A percentile compares a stretch with the other conserved stretches of the same genome.
Evolutionary conservation across 2,797 vertebrate genomes (phyloP).

Genomic region (Hyperoplus lanceolatus): DNA sequence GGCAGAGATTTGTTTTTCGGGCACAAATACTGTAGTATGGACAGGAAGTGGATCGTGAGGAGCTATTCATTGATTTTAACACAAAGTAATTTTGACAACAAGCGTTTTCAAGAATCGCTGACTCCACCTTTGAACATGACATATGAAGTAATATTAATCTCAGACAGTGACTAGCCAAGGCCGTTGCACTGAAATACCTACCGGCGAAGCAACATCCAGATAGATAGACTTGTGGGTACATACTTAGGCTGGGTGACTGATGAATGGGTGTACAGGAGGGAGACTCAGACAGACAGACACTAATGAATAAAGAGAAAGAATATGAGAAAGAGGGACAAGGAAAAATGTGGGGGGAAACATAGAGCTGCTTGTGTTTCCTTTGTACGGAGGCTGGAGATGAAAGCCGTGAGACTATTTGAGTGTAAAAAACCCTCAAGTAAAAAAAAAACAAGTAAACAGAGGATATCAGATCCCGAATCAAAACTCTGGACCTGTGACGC

Average conservation of each 20-base stretch:
- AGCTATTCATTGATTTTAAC: no score
- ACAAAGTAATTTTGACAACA: no score
- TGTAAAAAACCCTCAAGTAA: constrained; percentile 55
- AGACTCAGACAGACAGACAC: constrained; percentile 36
- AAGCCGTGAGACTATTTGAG: constrained; percentile 54
- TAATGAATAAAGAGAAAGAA: constrained; percentile 51
- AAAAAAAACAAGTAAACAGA: constrained; percentile 58
- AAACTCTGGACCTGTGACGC: constrained; percentile 17
- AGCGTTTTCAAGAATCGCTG: no score
- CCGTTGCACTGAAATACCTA: constrained; percentile 1
- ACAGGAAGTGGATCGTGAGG: no score
- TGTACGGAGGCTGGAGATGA: constrained; percentile 44
- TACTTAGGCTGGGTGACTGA: constrained; percentile 33
- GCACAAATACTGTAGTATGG: no score
- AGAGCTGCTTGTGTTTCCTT: constrained; percentile 48
- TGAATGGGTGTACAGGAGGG: constrained; percentile 20
- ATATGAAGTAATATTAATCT: background rate
- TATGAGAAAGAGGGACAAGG: constrained; percentile 25
- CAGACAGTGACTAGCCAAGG: background rate
- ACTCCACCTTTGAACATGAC: background rate
- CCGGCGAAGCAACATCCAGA: constrained; percentile 12
- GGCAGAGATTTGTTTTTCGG: no score
- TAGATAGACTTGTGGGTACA: background rate
- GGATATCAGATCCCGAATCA: constrained; percentile 40
- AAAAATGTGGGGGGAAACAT: constrained; percentile 53